phyloP scores from a whole-genome alignment of 2,113 vertebrate species.

The Limanda limanda region DNA sequence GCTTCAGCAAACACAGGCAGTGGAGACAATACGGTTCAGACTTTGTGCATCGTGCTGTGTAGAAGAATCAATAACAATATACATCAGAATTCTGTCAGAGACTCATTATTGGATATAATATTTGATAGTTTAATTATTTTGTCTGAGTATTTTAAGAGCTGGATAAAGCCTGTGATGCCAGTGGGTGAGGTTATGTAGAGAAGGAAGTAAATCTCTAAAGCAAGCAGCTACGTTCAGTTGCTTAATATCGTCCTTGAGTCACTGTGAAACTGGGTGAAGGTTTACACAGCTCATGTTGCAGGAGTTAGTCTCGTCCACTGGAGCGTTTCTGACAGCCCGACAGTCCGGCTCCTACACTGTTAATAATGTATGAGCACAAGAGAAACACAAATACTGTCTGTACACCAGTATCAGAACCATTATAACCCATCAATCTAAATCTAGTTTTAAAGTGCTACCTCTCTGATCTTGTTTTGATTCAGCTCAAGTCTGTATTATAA shows the following conservation, averaged over 20 bases:
- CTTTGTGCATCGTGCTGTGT: too few species aligned
- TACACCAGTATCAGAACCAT: not conserved
- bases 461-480: too few species aligned
- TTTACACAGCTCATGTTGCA: conserved; percentile 39
- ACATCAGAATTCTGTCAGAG: too few species aligned
- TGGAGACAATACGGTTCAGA: too few species aligned
- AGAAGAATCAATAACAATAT: too few species aligned
- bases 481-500: too few species aligned
- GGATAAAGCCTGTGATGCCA: not conserved
- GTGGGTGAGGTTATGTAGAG: not conserved
- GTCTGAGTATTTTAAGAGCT: not conserved
- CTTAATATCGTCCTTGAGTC: not conserved
- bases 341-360: not conserved
- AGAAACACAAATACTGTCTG: not conserved
- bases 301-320: not conserved
- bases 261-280: conserved; percentile 36
- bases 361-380: conserved; percentile 3
- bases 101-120: not conserved
- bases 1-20: too few species aligned
- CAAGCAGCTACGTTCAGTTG: not conserved
- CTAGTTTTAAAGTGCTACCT: too few species aligned
- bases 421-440: not conserved
- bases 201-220: not conserved
- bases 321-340: not conserved
- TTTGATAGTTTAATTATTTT: not conserved